These are phyloP conservation scores for Eucidaris tribuloides DNA, from an alignment of 35 echinoderm and acorn worm species.

Conservation along the genomic window DNA sequence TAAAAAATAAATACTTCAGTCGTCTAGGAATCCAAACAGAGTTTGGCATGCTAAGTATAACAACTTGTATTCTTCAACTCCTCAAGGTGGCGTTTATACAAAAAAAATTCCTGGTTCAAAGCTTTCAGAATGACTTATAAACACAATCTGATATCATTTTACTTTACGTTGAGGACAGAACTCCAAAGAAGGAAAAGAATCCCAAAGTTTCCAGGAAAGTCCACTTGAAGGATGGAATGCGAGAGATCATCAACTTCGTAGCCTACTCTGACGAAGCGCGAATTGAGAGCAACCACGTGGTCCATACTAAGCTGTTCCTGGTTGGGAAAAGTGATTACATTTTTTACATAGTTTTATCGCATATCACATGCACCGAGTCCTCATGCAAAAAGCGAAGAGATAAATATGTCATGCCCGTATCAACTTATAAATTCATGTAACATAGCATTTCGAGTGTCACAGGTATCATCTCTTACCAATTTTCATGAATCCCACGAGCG, in stretches of 20 bases:
- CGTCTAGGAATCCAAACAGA: too few species aligned
- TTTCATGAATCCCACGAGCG: too few species aligned
- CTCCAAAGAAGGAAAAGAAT: conserved; percentile 50
- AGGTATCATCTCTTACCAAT: too few species aligned
- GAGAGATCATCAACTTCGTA: conserved; percentile 43
- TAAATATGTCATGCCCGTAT: too few species aligned
- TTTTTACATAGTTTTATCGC: too few species aligned
- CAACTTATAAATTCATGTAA: too few species aligned
- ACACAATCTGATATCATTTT: too few species aligned
- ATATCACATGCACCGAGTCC: too few species aligned
- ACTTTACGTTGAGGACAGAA: conserved; percentile 53
- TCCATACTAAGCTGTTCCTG: conserved; percentile 15
- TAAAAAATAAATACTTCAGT: too few species aligned
- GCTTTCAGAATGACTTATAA: not conserved
- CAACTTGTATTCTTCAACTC: not conserved
- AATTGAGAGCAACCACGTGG: conserved; percentile 26
- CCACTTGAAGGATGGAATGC: conserved; percentile 37
- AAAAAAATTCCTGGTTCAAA: not conserved
- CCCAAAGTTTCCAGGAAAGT: conserved; percentile 45
- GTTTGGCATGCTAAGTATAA: not conserved
- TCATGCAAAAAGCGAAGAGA: too few species aligned
- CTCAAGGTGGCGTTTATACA: not conserved
- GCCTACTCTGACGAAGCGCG: conserved; percentile 28
- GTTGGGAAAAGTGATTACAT: not conserved
- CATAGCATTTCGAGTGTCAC: too few species aligned